Evolutionary conservation across 1,140 invertebrate species (phyloP), one percentile per base, ranked within the genome.

Genomic region (Cydia strobilella): DNA sequence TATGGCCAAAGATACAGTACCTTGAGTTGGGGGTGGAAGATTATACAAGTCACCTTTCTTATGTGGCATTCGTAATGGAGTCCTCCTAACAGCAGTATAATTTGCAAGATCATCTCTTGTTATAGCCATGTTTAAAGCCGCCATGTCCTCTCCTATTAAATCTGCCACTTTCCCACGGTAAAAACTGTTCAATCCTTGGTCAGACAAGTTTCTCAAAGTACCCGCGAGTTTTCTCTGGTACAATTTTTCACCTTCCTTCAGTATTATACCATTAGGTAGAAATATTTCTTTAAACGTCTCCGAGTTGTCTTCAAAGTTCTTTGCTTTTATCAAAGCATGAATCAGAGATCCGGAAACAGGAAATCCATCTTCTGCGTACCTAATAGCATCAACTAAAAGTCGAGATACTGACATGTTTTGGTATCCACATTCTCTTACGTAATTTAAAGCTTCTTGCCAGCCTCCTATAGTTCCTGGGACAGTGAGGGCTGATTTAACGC

Each of bases 401-500:
- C 80, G 80, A 12, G 82, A 80, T n/a, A 86, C 5, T 13, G 90
- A 88, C 10, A 80, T 82, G 75, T 76, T 85, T 76, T 82, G 78
- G 51, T 90, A 91, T 42, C 88, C 90, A 76, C 79, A 82, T 84
- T 90, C 90, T 31, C 81, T 23, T 4, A 90, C 82, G 62, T 90
- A 92, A 54, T 87, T 82, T 6, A 92, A 74, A n/a, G 88, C 89
- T 78, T 89, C 88, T 76, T 87, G 82, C 90, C 90, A 92, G 0
- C 89, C 90, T 35, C 86, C 87, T 0, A 92, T 75, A n/a, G 88
- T 85, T 7, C 90, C 90, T 25, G 89, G 87, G 9, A 92, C 89
- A 4, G 90, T 92, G 1, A 79, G 77, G 2, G 88, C 88, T 10
- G 89, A 76, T 72, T 87, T 91, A 18, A 84, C 80, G 1, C 90